phyloP scores from a whole-genome alignment of 2,888 invertebrate species.

The Hemicrepidius hirtus region DNA sequence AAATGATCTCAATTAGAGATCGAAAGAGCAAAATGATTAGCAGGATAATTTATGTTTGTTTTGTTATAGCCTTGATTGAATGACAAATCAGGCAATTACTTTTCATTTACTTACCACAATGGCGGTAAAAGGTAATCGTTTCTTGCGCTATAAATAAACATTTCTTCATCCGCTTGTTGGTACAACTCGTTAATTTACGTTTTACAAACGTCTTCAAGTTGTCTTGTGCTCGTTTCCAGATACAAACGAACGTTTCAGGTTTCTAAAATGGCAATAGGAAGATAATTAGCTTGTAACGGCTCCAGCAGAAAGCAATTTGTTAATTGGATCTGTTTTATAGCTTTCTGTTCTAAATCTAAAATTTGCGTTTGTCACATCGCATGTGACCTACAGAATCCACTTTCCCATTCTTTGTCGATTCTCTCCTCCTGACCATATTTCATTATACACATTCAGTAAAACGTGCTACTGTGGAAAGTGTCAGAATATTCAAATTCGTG shows the following conservation, averaged over 20 bases:
- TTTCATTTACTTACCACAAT: slow-evolving; percentile 25
- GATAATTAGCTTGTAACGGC: background rate
- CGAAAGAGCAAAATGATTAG: slow-evolving; percentile 6
- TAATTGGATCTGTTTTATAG: slow-evolving; percentile 3
- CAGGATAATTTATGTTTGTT: background rate
- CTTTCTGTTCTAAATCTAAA: background rate
- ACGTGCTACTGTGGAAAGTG: slow-evolving; percentile 14
- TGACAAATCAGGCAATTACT: slow-evolving; percentile 26
- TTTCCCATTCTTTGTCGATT: slow-evolving; percentile 7
- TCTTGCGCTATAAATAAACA: slow-evolving; percentile 21
- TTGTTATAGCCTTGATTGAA: slow-evolving; percentile 24
- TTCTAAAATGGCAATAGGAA: background rate
- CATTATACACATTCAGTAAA: slow-evolving; percentile 6
- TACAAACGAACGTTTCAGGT: background rate
- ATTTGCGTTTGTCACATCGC: background rate
- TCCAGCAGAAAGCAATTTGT: slow-evolving; percentile 1
- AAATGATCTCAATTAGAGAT: slow-evolving; percentile 10
- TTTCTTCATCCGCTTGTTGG: slow-evolving; percentile 29
- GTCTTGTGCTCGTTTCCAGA: background rate
- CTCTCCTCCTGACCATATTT: slow-evolving; percentile 5
- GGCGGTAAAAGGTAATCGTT: slow-evolving; percentile 27
- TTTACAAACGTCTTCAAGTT: background rate
- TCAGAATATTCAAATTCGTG: slow-evolving; percentile 8
- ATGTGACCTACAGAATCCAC: slow-evolving; percentile 10
- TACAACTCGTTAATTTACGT: slow-evolving; percentile 19